Conservation (phyloP, 2,113 vertebrate genomes). For the Cephalophus harveyi region DNA sequence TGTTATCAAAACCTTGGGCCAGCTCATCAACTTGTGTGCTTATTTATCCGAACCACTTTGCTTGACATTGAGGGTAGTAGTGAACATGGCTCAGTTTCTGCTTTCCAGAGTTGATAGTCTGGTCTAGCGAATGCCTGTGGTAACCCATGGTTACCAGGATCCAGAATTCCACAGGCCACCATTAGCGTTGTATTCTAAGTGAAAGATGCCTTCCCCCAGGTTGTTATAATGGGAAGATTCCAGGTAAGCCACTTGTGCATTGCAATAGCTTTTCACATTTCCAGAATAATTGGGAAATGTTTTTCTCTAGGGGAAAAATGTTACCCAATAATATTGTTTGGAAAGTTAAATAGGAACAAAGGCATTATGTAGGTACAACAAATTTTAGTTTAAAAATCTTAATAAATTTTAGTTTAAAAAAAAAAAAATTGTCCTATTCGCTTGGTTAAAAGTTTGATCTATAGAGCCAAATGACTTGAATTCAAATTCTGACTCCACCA, state of each 20-base stretch:
- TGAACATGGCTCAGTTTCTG: background rate
- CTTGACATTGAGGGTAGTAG: background rate
- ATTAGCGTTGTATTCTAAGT: background rate
- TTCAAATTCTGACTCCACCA: background rate
- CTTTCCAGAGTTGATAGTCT: background rate
- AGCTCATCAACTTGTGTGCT: background rate
- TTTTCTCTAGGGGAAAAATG: background rate
- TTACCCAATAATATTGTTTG: background rate
- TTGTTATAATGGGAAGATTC: background rate
- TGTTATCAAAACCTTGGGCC: background rate
- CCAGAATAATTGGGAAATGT: background rate
- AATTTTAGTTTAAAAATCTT: background rate
- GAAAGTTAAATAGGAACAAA: background rate
- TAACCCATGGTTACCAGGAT: background rate
- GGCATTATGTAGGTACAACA: background rate
- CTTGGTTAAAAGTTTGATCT: background rate
- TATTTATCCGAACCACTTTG: background rate
- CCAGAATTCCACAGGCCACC: background rate
- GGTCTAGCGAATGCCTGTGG: background rate
- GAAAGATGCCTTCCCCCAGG: background rate
- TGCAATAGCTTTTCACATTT: background rate
- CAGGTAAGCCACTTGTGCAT: background rate
- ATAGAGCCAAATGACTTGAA: background rate
- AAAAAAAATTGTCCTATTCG: background rate
- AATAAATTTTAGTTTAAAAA: background rate